A percentile compares a stretch with the other conserved stretches of the same genome.
Conservation (phyloP, 2,113 vertebrate species). For the Anser cygnoides region DNA sequence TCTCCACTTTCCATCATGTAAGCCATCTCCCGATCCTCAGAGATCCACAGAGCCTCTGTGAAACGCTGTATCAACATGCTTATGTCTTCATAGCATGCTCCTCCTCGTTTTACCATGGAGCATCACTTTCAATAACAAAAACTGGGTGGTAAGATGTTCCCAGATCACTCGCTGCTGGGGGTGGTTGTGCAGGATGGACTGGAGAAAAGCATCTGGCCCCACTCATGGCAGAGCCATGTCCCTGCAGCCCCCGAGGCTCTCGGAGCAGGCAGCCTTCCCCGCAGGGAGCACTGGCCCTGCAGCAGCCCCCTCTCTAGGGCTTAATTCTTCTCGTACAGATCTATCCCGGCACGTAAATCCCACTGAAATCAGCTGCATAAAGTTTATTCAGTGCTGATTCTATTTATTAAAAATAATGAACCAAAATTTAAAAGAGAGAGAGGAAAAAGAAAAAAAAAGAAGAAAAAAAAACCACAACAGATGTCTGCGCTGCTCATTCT, state of each 20-base stretch:
- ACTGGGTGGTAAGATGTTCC: not conserved
- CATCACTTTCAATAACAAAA: not conserved
- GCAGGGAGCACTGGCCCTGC: too few species aligned
- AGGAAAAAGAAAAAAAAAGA: not conserved
- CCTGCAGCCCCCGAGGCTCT: not conserved
- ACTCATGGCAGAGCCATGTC: not conserved
- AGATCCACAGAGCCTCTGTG: not conserved
- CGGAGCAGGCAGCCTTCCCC: not conserved
- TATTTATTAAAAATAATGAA: not conserved
- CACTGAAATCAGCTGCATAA: not conserved
- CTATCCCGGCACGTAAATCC: not conserved
- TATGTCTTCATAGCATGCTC: not conserved
- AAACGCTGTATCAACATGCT: not conserved
- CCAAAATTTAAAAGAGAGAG: not conserved
- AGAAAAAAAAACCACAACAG: not conserved
- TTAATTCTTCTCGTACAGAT: not conserved
- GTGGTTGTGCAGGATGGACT: fast-evolving
- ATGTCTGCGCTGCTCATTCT: not conserved
- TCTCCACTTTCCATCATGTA: too few species aligned
- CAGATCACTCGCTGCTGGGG: too few species aligned
- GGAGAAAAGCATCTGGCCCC: not conserved
- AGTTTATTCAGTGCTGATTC: not conserved
- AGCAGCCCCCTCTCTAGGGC: not conserved
- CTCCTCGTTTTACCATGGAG: not conserved
- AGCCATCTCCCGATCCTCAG: too few species aligned